phyloP scores from a whole-genome alignment of 2,888 invertebrate species.

The Pristionchus mayeri region DNA sequence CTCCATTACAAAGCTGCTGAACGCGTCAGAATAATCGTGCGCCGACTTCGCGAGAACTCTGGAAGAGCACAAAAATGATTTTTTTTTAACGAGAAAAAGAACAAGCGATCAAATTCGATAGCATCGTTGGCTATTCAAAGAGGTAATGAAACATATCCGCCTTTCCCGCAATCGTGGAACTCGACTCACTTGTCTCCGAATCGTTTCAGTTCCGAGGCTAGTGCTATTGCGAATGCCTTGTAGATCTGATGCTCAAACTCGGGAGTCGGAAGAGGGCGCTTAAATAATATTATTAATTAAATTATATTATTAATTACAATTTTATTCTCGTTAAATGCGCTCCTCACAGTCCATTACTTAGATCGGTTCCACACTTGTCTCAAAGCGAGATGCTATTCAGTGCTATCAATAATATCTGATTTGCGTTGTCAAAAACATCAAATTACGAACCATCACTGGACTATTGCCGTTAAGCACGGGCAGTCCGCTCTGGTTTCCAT shows the following conservation, averaged over 20 bases:
- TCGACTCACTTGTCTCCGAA: constrained; percentile 8
- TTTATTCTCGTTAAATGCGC: neutral
- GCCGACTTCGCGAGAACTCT: constrained; percentile 4
- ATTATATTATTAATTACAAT: neutral
- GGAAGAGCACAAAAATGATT: neutral
- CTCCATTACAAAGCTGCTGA: constrained; percentile 11
- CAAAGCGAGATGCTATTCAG: neutral
- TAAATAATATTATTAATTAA: too few relatives aligned
- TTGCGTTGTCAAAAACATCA: too few relatives aligned
- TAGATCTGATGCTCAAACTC: constrained; percentile 44
- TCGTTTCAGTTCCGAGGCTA: constrained; percentile 5
- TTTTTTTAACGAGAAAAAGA: neutral
- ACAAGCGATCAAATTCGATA: neutral
- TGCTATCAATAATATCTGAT: neutral
- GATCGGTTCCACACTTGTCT: neutral
- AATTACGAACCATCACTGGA: too few relatives aligned
- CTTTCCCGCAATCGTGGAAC: too few relatives aligned
- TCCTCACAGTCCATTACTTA: neutral
- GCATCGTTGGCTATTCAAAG: neutral
- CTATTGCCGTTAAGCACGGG: neutral
- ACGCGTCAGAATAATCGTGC: constrained; percentile 43
- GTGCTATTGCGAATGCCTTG: constrained; percentile 21
- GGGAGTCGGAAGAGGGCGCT: constrained; percentile 39
- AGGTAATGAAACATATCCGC: neutral
- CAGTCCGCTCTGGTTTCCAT: neutral